Evolutionary conservation across 2,888 invertebrate genomes (phyloP).

Genomic region (Tachystola acroxantha): DNA sequence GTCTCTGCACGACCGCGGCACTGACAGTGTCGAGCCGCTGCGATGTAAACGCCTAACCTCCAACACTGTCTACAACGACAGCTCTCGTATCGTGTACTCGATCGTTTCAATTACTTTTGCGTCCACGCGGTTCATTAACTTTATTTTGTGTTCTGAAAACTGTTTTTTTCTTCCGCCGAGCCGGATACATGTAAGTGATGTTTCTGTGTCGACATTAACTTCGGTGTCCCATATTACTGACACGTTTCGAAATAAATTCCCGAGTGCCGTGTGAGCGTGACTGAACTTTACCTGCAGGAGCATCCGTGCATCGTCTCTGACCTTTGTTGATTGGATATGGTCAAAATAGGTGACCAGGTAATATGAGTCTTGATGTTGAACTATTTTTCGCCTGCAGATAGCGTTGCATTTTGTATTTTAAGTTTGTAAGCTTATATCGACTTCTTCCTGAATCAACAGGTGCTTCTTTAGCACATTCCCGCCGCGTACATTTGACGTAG

Average conservation of each 20-base stretch:
- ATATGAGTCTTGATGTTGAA: conserved; percentile 18
- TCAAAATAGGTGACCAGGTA: conserved; percentile 46
- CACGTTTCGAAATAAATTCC: conserved; percentile 43
- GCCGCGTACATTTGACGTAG: conserved; percentile 17
- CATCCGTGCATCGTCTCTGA: conserved; percentile 23
- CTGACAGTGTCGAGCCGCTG: conserved; percentile 72
- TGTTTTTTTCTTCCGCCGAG: conserved; percentile 34
- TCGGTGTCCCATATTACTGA: conserved; percentile 45
- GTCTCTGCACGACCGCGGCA: conserved; percentile 73
- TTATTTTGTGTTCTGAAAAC: conserved; percentile 49
- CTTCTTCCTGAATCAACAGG: conserved; percentile 42
- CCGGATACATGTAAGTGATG: conserved; percentile 63
- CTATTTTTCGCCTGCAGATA: conserved; percentile 8
- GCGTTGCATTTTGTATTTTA: conserved; percentile 10
- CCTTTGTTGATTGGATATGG: conserved; percentile 41
- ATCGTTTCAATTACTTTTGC: conserved; percentile 44
- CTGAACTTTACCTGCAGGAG: conserved; percentile 39
- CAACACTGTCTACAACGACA: conserved; percentile 69
- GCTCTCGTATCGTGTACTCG: conserved; percentile 58
- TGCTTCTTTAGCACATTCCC: conserved; percentile 28
- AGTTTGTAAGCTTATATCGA: conserved; percentile 18
- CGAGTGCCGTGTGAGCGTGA: conserved; percentile 42
- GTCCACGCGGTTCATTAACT: conserved; percentile 42
- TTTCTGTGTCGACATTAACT: conserved; percentile 57
- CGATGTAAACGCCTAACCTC: conserved; percentile 72